Evolutionary conservation across 2,888 invertebrate species (phyloP), one percentile per base, ranked within the genome.

Genomic region (Dasypogon diadema): DNA sequence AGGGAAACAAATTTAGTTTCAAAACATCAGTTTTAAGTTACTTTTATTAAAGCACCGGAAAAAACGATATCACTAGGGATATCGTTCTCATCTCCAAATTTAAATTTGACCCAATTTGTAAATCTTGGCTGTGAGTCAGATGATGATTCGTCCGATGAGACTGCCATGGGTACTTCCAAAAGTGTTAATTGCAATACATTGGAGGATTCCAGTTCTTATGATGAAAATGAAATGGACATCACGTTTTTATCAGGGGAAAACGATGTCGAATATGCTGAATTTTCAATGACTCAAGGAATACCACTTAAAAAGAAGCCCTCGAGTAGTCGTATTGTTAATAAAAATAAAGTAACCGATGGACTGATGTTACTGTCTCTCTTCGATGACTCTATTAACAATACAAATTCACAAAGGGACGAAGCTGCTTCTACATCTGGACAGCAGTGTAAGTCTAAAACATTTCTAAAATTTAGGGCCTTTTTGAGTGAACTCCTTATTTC

Each of bases 141-240:
- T 34, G 63, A 77, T 16, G 77, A 77, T 22, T 78, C 77, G 65
- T 74, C 77, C 2, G 72, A 72, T 42, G 73, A 72, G 24, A 63
- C 30, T 22, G 37, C 58, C 12, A 68, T 54, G 63, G 51, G 51
- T 1, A 21, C 54, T 4, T 70, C 54, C 5, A 54, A 54, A 54
- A 34, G 24, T 75, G 55, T 30, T n/a, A 79, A 87, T 87, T 87
- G 87, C 65, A 80, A 86, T 30, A 70, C 70, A 12, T 18, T 90
- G 77, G 86, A 88, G n/a, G 92, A 91, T 79, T 91, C 91, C 51
- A 91, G 90, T 84, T 91, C 91, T 2, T 91, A 91, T 81, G 95
- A 95, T 82, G 95, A 95, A 83, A 95, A 95, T 82, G 94, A 78
- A 3, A 92, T 94, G 0, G 95, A 95, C 83, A 92, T 94, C 79